These are phyloP conservation scores for Hydractinia symbiolongicarpus DNA, from an alignment of 30 jellyfish, hydroid and myxozoan genomes.

Conservation along the genomic window DNA sequence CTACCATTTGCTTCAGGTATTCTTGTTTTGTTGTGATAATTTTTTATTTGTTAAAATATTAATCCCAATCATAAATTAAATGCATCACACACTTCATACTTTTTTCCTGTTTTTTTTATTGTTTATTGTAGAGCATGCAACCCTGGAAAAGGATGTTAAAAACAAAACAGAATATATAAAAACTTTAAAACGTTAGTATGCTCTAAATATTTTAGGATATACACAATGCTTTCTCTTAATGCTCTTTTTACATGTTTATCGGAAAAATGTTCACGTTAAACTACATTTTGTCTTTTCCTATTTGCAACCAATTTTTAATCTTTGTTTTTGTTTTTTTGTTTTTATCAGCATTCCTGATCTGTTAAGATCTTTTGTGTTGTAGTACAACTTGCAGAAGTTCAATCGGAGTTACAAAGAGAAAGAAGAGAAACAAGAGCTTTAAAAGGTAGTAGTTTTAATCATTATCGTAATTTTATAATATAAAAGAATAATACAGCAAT, in stretches of 20 bases:
- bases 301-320: too few species aligned
- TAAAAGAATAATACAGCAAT: background rate
- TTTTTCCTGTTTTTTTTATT: background rate
- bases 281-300: too few species aligned
- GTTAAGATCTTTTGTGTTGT: background rate
- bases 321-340: too few species aligned
- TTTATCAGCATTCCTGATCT: too few species aligned
- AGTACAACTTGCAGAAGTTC: slow-evolving; percentile 6
- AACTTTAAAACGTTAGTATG: slow-evolving; percentile 20
- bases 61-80: background rate
- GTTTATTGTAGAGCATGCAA: slow-evolving; percentile 26
- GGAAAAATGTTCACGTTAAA: background rate
- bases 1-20: slow-evolving; percentile 32
- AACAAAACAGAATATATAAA: slow-evolving; percentile 17
- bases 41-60: background rate
- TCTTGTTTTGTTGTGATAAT: background rate
- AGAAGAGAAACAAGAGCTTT: background rate
- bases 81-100: background rate
- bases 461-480: background rate
- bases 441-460: background rate
- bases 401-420: slow-evolving; percentile 1
- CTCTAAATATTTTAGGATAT: background rate
- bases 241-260: background rate
- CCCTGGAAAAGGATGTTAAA: slow-evolving; percentile 33
- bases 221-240: background rate